Evolutionary conservation across 2,113 vertebrate species (phyloP), one percentile per base, ranked within the genome.

Genomic region (Phasianus colchicus): DNA sequence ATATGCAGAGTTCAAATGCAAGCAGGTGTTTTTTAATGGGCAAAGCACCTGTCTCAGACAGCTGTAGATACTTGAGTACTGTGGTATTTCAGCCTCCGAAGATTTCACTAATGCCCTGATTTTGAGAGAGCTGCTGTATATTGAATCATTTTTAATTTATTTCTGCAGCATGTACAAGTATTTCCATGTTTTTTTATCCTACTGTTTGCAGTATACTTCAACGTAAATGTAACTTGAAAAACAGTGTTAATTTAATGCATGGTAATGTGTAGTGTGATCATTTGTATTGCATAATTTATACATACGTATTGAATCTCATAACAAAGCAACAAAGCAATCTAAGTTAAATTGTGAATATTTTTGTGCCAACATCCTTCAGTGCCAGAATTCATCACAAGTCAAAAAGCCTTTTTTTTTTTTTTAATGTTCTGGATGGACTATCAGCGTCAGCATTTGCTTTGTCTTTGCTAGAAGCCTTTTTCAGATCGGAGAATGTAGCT

Each of bases 361-460:
- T 48, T 54, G 42, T 83, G 27, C 12, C 19, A 64, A 18, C 10
- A 17, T 2, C 29, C 79, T 82, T 64, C 64, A 19, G 52, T 50
- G 10, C 34, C 57, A 42, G 11, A 38, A n/a, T 88, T 90, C 87
- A 42, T 27, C 32, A 58, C 13, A 29, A 32, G 14, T 13, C 13
- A 45, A n/a, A 61, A 36, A 78, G 20, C 6, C 12, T 66, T 79
- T 76, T 67, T 73, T 54, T 57, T 52, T 48, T 48, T n/a, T 47
- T 69, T n/a, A 24, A 6, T 0, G 0, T 73, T 38, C 17, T 2
- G 1, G 32, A 7, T 47, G 7, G 7, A 43, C 32, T 86, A 1
- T 67, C 21, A 45, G 5, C 60, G 48, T 50, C 66, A 73, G 10
- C 25, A 27, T 73, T 80, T 80, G 52, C 21, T 29, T 90, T 60